Base-by-base conservation (phyloP, 1,140 invertebrate genomes). In the Nixonia krombeini region DNA sequence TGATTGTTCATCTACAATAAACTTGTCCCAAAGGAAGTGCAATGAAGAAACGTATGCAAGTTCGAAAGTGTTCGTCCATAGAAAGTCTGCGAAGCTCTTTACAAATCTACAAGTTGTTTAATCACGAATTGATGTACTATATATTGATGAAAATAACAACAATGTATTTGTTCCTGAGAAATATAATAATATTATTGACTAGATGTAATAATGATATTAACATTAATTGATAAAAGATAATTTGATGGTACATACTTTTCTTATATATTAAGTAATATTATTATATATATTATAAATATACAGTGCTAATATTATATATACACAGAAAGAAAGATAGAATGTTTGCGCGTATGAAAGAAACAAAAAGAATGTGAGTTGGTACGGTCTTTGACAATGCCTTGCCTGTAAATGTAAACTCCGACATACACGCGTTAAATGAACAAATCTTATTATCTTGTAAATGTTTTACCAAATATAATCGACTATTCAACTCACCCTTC, bases 391-490 rank as follows among this genome's bases (percentile, higher is more conserved):
- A 83, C 69, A 80, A 82, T 85, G 83, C 83, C 83, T 85, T 85
- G 81, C 71, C 82, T 82, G 82, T 84, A 84, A 80, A 85, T 84
- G 82, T 85, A 84, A 81, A 75, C 69, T 74, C 67, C 63, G 63
- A 67, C 66, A 76, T 47, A 72, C 70, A 77, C 62, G 76, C 63
- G 75, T 82, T 82, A 73, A 83, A 80, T 79, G 73, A 80, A 78
- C 75, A 79, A 82, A 76, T 79, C 78, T 84, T 82, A 84, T 79
- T 83, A 83, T 73, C 81, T 84, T 83, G 81, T 85, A 85, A 84
- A 85, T 85, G 83, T 84, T 83, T 84, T 84, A 83, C 81, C 82
- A 84, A 85, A 85, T 85, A 85, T 84, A 85, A 85, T 84, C 82
- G 69, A 83, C 75, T 82, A 85, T 84, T 80, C 79, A 82, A 85